Evolutionary conservation across 1,140 invertebrate genomes (phyloP).

Genomic region (Drosophila nikananu): DNA sequence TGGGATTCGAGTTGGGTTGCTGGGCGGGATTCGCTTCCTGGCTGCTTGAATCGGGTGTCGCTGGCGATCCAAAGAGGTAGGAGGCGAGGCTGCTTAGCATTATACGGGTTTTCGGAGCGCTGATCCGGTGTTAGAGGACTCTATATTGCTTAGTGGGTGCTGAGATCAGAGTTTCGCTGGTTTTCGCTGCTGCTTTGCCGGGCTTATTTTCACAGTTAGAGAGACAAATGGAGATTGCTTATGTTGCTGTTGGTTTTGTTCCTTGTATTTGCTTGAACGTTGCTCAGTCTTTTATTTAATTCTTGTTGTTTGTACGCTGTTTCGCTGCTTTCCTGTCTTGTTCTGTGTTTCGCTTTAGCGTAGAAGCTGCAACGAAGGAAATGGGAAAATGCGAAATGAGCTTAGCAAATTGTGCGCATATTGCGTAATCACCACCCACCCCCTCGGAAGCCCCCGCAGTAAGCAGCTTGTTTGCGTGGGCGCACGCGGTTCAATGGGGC

Average conservation of each 20-base stretch:
- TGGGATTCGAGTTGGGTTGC: slow-evolving; percentile 26
- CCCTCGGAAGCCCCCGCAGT: slow-evolving; percentile 20
- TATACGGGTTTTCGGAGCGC: slow-evolving; percentile 64
- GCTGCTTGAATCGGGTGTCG: slow-evolving; percentile 63
- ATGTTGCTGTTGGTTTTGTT: slow-evolving; percentile 60
- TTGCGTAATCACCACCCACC: slow-evolving; percentile 40
- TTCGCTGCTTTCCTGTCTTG: slow-evolving; percentile 42
- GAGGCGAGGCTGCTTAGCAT: slow-evolving; percentile 85
- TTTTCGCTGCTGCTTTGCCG: slow-evolving; percentile 17
- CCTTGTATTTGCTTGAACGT: slow-evolving; percentile 62
- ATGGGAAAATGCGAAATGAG: slow-evolving; percentile 40
- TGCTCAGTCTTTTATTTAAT: slow-evolving; percentile 77
- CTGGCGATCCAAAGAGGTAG: slow-evolving; percentile 83
- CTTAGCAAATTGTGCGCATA: slow-evolving; percentile 52
- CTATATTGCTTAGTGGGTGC: slow-evolving; percentile 63
- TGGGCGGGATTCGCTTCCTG: slow-evolving; percentile 60
- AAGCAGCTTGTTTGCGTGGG: slow-evolving; percentile 55
- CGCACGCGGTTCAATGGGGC: slow-evolving; percentile 48
- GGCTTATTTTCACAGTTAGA: slow-evolving; percentile 44
- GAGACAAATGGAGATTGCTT: slow-evolving; percentile 64
- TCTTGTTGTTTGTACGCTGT: slow-evolving; percentile 63
- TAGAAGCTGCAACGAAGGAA: slow-evolving; percentile 51
- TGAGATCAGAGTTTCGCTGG: slow-evolving; percentile 67
- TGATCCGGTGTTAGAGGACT: slow-evolving; percentile 37
- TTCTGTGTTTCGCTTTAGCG: slow-evolving; percentile 35